Base-by-base conservation (phyloP, 2,113 vertebrate genomes). In the Crotalus viridis region DNA sequence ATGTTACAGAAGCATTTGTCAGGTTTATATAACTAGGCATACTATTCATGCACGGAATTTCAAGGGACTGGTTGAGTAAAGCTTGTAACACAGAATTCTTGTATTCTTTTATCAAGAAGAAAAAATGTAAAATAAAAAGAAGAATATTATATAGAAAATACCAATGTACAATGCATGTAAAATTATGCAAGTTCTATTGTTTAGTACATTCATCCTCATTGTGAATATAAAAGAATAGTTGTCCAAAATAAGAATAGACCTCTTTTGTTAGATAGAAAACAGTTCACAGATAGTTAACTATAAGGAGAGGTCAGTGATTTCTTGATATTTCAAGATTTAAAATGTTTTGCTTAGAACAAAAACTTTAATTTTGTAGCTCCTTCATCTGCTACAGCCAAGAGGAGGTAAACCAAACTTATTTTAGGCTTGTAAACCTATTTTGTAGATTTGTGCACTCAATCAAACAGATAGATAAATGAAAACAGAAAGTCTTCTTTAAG, bases 41-140 rank as follows among this genome's bases (percentile, higher is more conserved):
- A 2, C 93, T 81, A 91, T 92, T 88, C 61, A 97, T 64, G 95
- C 97, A 98, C 89, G 97, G 96, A 89, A 98, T 98, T 97, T 97
- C 94, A 96, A 97, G 96, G 88, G 94, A 96, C 56, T 86, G 90
- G 86, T 97, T 97, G 93, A 96, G 81, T 94, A 87, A 28, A 48
- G 52, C 91, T 96, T 97, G 93, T 89, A 96, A 96, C 95, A 94
- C 89, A 57, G 94, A 92, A 59, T 87, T 93, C 87, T 69, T 94
- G 91, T 97, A 95, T 86, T 96, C 94, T 95, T 95, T 94, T 74
- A 15, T 87, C 88, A 90, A 96, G 93, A 24, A 96, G 54, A 24
- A 46, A 64, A 61, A 91, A 96, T 91, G 1, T 93, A 94, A 48
- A 28, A 43, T 8, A 56, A 1, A 95, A 94, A 43, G 15, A 46